Conservation (phyloP, 2,888 invertebrate species). For the Nemapogon koenigi region DNA sequence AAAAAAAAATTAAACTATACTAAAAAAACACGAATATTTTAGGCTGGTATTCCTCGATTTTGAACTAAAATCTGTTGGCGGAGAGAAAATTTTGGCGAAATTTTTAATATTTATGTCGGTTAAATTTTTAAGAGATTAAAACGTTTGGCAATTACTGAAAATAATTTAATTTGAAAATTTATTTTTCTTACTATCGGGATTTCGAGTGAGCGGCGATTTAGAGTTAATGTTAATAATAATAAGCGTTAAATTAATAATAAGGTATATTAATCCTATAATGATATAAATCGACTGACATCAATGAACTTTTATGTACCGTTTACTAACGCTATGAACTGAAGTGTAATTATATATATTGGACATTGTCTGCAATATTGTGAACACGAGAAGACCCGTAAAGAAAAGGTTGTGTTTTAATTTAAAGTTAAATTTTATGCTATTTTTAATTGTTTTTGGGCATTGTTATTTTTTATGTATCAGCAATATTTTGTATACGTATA, state of each 20-base stretch:
- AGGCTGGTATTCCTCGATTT: constrained; percentile 50
- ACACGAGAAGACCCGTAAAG: constrained; percentile 20
- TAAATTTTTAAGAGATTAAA: constrained; percentile 53
- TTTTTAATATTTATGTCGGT: constrained; percentile 63
- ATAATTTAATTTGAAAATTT: constrained; percentile 51
- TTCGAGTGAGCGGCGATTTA: constrained; percentile 45
- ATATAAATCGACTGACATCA: constrained; percentile 32
- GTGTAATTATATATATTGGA: constrained; percentile 30
- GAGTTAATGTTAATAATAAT: constrained; percentile 17
- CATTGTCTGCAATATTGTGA: constrained; percentile 28
- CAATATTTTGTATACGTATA: constrained; percentile 6
- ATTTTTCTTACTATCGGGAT: constrained; percentile 44
- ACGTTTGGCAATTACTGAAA: constrained; percentile 55
- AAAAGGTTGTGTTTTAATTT: constrained; percentile 36
- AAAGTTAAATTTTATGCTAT: background rate
- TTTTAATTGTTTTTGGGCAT: constrained; percentile 1
- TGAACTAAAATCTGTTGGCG: constrained; percentile 43
- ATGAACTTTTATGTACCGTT: constrained; percentile 25
- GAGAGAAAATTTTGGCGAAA: constrained; percentile 55
- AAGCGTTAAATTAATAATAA: constrained; percentile 33
- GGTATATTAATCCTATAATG: constrained; percentile 31
- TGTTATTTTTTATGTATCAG: constrained; percentile 5
- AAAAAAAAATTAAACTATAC: constrained; percentile 23
- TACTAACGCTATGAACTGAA: constrained; percentile 26
- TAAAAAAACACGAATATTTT: constrained; percentile 45